These are phyloP conservation scores for Micromesistius poutassou DNA, from an alignment of 2,797 vertebrate genomes.

Conservation along the genomic window DNA sequence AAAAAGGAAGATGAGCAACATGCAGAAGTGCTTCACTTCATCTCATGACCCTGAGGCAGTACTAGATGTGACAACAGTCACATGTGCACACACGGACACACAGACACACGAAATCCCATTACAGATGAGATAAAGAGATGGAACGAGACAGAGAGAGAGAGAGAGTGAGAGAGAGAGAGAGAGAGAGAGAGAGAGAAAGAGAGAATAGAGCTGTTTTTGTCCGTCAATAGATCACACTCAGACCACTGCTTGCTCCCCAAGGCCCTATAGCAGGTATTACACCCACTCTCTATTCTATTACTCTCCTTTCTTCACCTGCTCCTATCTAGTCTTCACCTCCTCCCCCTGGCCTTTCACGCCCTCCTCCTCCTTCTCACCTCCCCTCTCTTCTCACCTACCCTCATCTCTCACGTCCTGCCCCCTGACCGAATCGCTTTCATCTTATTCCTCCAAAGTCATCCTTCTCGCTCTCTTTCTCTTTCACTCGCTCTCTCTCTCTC, in stretches of 20 bases:
- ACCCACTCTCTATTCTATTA: conserved; percentile 30
- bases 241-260: conserved; percentile 32
- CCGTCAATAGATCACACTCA: conserved; percentile 44
- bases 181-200: conserved; percentile 29
- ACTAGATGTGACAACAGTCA: too few relatives aligned
- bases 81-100: too few relatives aligned
- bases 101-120: background rate
- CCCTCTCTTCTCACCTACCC: conserved; percentile 3
- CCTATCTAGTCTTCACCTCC: conserved; percentile 14
- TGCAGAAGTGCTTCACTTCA: too few relatives aligned
- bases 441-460: too few relatives aligned
- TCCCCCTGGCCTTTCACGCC: conserved; percentile 6
- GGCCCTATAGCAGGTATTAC: conserved; percentile 48
- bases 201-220: conserved; percentile 26
- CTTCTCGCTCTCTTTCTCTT: too few relatives aligned
- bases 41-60: too few relatives aligned
- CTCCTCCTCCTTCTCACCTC: too few relatives aligned
- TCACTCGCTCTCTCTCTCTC: too few relatives aligned
- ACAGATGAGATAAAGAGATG: conserved; percentile 20
- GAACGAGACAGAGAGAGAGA: conserved; percentile 34
- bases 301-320: conserved; percentile 35
- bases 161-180: conserved; percentile 31
- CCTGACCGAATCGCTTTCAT: too few relatives aligned
- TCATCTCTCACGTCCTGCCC: too few relatives aligned
- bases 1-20: background rate